A percentile compares a stretch with the other conserved stretches of the same genome.
phyloP scores from a whole-genome alignment of 1,140 invertebrate genomes.

The Pissodes strobi region DNA sequence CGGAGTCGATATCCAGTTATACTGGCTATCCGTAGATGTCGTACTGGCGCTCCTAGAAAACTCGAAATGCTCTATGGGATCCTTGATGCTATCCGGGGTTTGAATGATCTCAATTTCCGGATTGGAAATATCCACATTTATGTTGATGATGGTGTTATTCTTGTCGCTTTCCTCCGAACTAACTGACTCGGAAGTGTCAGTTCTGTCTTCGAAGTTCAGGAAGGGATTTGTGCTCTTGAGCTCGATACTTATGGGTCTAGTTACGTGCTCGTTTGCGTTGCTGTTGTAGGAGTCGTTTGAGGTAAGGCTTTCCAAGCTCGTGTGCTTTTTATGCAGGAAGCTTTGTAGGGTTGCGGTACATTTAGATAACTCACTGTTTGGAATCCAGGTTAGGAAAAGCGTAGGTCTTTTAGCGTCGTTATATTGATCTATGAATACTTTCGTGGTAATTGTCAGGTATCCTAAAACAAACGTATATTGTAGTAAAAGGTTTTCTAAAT shows the following conservation, averaged over 20 bases:
- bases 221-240: slow-evolving; percentile 54
- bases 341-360: slow-evolving; percentile 63
- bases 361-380: slow-evolving; percentile 85
- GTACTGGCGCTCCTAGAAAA: slow-evolving; percentile 58
- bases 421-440: slow-evolving; percentile 71
- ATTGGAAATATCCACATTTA: slow-evolving; percentile 66
- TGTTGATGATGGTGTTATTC: slow-evolving; percentile 62
- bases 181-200: slow-evolving; percentile 36
- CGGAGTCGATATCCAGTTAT: slow-evolving; percentile 79
- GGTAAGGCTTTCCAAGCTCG: slow-evolving; percentile 50
- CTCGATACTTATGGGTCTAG: slow-evolving; percentile 43
- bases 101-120: slow-evolving; percentile 67
- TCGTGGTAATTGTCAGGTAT: slow-evolving; percentile 85
- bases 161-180: slow-evolving; percentile 51
- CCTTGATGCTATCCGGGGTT: slow-evolving; percentile 61
- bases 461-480: slow-evolving; percentile 7
- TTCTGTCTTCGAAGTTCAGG: slow-evolving; percentile 49
- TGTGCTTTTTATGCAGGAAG: slow-evolving; percentile 49
- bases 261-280: slow-evolving; percentile 12
- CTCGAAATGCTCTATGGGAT: slow-evolving; percentile 56
- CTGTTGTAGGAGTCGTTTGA: slow-evolving; percentile 49
- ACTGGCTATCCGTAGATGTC: slow-evolving; percentile 64
- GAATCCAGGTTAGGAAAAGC: slow-evolving; percentile 90
- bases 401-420: slow-evolving; percentile 75
- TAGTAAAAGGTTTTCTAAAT: no score